Percentiles rank a stretch among this genome's conserved stretches.
Conservation (phyloP, 1,140 invertebrate species). For the Diachasma alloeum region DNA sequence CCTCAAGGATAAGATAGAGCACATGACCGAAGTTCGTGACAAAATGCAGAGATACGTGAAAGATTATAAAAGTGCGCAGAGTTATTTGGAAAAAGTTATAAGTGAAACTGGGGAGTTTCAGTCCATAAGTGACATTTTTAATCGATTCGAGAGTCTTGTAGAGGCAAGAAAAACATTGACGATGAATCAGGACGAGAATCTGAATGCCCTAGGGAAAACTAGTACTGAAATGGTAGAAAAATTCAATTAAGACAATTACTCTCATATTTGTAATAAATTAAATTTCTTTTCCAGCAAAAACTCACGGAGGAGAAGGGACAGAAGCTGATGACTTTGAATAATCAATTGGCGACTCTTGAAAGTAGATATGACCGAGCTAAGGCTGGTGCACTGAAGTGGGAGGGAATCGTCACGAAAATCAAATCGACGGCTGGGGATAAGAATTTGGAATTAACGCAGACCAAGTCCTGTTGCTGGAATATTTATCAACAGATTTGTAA, state of each 20-base stretch:
- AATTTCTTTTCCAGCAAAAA: constrained; percentile 42
- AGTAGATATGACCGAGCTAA: constrained; percentile 47
- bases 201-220: constrained; percentile 47
- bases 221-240: constrained; percentile 47
- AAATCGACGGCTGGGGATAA: constrained; percentile 46
- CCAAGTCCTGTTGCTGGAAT: constrained; percentile 55
- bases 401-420: constrained; percentile 48
- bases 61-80: constrained; percentile 67
- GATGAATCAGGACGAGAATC: constrained; percentile 47
- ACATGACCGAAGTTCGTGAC: constrained; percentile 61
- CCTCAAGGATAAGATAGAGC: constrained; percentile 51
- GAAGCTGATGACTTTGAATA: constrained; percentile 54
- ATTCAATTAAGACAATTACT: not conserved
- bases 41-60: constrained; percentile 66
- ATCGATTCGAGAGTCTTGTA: constrained; percentile 67
- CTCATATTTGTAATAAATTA: not conserved
- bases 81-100: constrained; percentile 67
- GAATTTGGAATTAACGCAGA: constrained; percentile 51
- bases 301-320: constrained; percentile 52
- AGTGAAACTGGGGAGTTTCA: constrained; percentile 65
- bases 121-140: constrained; percentile 67
- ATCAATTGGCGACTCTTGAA: constrained; percentile 50
- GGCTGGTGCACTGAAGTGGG: constrained; percentile 50
- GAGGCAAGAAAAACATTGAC: constrained; percentile 49
- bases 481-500: constrained; percentile 60